These are phyloP conservation scores for Sarotherodon lohbergeri DNA, from an alignment of 2,113 vertebrate genomes.

Conservation along the genomic window DNA sequence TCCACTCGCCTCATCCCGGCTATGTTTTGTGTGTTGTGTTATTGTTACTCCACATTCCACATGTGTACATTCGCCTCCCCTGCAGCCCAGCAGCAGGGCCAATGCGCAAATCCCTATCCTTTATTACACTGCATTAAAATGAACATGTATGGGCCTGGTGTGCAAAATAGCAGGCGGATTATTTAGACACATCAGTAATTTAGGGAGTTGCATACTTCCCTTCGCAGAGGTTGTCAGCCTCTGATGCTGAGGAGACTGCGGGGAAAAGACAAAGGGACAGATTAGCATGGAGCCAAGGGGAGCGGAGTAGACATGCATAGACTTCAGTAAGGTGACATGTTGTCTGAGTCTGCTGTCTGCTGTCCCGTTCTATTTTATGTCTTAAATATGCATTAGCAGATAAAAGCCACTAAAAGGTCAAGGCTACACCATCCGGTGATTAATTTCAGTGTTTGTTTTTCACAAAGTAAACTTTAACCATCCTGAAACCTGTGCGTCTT, in stretches of 20 bases:
- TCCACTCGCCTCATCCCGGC: not conserved
- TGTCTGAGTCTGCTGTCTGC: not conserved
- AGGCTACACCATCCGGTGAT: not conserved
- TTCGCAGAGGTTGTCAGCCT: not conserved
- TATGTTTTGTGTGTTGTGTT: constrained; percentile 20
- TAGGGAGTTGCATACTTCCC: not conserved
- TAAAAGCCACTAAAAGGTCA: not conserved
- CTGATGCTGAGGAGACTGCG: constrained; percentile 7
- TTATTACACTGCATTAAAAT: not conserved
- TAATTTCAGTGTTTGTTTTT: not conserved
- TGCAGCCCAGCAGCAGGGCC: not conserved
- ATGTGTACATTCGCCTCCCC: constrained; percentile 20
- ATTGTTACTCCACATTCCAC: constrained; percentile 59
- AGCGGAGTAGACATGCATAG: not conserved
- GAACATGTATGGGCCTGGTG: not conserved
- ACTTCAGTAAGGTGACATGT: not conserved
- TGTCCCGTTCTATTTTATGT: not conserved
- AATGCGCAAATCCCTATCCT: constrained; percentile 19
- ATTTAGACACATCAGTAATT: not conserved
- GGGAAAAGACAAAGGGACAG: constrained; percentile 23
- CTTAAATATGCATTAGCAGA: not conserved
- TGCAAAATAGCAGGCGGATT: not conserved
- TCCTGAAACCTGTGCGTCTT: not conserved
- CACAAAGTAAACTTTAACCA: not conserved
- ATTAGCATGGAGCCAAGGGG: constrained; percentile 2